phyloP scores from a whole-genome alignment of 2,113 vertebrate species.

The Bagarius yarrelli region DNA sequence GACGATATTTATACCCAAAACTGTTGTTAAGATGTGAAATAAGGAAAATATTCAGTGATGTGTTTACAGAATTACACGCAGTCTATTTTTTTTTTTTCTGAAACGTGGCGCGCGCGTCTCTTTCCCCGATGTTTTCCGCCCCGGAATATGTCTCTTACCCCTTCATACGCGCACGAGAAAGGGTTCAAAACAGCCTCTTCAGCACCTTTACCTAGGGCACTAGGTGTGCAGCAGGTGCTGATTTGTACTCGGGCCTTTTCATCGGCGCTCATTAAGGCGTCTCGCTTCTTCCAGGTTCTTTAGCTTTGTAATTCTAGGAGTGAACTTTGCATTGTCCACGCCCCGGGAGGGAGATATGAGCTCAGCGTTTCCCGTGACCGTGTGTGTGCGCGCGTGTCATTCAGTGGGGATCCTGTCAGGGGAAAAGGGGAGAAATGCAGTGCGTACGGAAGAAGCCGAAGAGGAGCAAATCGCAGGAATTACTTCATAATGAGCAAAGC shows the following conservation, averaged over 20 bases:
- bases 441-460: slow-evolving; percentile 57
- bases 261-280: background rate
- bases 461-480: slow-evolving; percentile 64
- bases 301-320: slow-evolving; percentile 30
- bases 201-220: background rate
- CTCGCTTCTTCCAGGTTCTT: background rate
- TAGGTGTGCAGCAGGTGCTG: background rate
- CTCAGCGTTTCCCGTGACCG: slow-evolving; percentile 16
- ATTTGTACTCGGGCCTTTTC: background rate
- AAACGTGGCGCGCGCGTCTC: background rate
- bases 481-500: slow-evolving; percentile 27
- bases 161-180: background rate
- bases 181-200: background rate
- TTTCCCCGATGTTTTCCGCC: no score
- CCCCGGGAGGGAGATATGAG: slow-evolving; percentile 44
- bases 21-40: no score
- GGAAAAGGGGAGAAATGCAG: slow-evolving; percentile 55
- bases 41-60: no score
- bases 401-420: background rate
- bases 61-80: no score
- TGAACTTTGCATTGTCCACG: slow-evolving; percentile 63
- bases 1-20: no score
- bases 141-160: background rate
- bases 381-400: background rate
- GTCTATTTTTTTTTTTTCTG: background rate